phyloP scores from a whole-genome alignment of 2,113 vertebrate genomes.

The Oncorhynchus gorbuscha region DNA sequence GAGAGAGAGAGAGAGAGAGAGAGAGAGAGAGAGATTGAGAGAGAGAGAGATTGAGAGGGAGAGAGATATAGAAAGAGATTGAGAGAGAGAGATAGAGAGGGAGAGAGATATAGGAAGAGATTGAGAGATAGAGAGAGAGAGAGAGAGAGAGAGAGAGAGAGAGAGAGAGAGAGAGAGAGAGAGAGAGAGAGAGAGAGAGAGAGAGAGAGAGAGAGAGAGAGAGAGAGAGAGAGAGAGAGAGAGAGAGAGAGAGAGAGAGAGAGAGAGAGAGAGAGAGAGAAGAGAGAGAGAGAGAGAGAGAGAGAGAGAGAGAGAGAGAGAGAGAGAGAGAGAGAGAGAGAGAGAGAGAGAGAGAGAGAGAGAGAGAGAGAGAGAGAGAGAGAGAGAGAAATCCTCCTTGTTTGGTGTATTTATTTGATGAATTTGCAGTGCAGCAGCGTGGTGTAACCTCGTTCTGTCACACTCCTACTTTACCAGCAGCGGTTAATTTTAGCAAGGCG shows the following conservation, averaged over 20 bases:
- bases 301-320: not conserved
- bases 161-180: no score
- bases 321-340: constrained; percentile 19
- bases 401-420: constrained; percentile 73
- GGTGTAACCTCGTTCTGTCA: constrained; percentile 72
- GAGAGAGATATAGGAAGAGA: no score
- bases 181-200: not conserved
- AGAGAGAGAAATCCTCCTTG: constrained; percentile 40
- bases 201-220: constrained; percentile 27
- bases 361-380: not conserved
- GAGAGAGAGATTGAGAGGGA: not conserved
- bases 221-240: not conserved
- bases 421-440: constrained; percentile 45
- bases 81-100: constrained; percentile 26
- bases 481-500: constrained; percentile 70
- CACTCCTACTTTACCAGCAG: constrained; percentile 54
- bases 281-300: constrained; percentile 27
- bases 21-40: no score
- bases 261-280: constrained; percentile 24
- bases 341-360: constrained; percentile 13
- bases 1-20: not conserved
- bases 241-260: constrained; percentile 14
- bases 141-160: no score
- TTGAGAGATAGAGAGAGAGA: no score
- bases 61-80: constrained; percentile 20